Conservation (phyloP, 2,797 vertebrate species). For the Spheniscus humboldti region DNA sequence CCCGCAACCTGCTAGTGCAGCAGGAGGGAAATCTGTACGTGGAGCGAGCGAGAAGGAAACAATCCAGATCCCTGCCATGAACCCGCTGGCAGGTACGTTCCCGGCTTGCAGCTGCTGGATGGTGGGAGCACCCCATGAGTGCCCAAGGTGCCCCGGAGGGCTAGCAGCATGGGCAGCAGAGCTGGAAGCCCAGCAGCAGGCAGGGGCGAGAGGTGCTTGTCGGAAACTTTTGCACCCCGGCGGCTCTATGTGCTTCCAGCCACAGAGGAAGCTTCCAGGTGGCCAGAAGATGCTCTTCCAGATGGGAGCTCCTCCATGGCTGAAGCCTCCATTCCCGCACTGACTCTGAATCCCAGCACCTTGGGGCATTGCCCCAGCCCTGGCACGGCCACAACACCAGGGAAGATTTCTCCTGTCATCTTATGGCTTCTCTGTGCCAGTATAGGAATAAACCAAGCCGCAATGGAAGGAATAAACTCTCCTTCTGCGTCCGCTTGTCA, state of each 20-base stretch:
- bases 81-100: neutral
- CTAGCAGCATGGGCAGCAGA: accelerated
- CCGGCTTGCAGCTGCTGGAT: neutral
- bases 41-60: neutral
- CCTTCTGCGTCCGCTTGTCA: neutral
- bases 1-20: neutral
- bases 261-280: neutral
- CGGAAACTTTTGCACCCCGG: neutral
- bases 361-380: neutral
- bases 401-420: neutral
- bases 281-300: neutral
- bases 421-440: neutral
- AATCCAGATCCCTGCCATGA: neutral
- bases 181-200: neutral
- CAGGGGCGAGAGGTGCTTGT: neutral
- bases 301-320: neutral
- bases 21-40: slow-evolving; percentile 20
- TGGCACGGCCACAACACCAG: neutral
- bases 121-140: neutral
- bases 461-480: neutral
- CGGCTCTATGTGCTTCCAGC: neutral
- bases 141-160: neutral
- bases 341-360: neutral
- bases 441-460: neutral
- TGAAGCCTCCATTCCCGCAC: neutral